These are phyloP conservation scores for Periphyllus acericola DNA, from an alignment of 2,888 invertebrate species.

Conservation along the genomic window DNA sequence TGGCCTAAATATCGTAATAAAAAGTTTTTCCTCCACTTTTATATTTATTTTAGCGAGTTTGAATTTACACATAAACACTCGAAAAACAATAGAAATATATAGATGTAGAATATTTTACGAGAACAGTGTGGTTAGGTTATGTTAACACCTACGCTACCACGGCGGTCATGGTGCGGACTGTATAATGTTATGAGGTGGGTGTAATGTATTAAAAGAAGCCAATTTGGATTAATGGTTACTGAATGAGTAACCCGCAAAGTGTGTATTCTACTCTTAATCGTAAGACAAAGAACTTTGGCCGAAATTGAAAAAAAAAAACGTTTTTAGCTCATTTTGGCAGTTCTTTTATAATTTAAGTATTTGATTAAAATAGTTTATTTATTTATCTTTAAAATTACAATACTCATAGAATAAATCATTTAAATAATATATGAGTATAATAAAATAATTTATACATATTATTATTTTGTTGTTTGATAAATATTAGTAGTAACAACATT, in stretches of 20 bases:
- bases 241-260: neutral
- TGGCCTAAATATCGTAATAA: neutral
- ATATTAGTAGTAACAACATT: too few relatives aligned
- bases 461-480: too few relatives aligned
- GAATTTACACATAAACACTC: neutral
- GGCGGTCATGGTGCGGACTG: neutral
- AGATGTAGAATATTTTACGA: neutral
- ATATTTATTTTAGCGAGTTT: neutral
- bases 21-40: neutral
- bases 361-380: neutral
- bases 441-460: too few relatives aligned
- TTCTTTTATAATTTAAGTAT: constrained; percentile 3
- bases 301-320: constrained; percentile 33
- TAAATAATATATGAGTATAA: too few relatives aligned
- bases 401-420: too few relatives aligned
- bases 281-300: neutral
- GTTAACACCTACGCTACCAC: neutral
- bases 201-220: neutral
- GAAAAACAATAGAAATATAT: neutral
- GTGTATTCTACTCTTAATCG: neutral
- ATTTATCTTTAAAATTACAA: neutral
- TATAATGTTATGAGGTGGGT: neutral
- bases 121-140: neutral
- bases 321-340: constrained; percentile 24
- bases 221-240: constrained; percentile 27